These are phyloP conservation scores for Larimichthys crocea DNA, from an alignment of 2,113 vertebrate genomes.

Conservation along the genomic window DNA sequence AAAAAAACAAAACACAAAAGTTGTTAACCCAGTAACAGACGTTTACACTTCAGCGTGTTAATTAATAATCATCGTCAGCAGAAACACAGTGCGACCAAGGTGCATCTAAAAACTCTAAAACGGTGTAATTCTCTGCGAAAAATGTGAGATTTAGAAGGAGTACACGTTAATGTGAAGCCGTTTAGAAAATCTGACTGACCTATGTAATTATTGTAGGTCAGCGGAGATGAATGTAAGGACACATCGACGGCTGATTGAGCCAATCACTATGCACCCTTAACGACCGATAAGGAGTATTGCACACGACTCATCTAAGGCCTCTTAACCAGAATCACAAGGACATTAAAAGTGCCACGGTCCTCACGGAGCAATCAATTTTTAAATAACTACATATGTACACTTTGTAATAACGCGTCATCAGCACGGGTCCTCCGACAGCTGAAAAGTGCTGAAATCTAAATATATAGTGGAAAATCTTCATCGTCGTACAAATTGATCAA, in stretches of 20 bases:
- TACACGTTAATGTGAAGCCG: conserved; percentile 7
- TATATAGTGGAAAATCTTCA: conserved; percentile 47
- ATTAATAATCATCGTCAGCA: conserved; percentile 32
- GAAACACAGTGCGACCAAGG: conserved; percentile 30
- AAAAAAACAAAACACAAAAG: conserved; percentile 4
- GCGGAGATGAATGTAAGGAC: conserved; percentile 29
- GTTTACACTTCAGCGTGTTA: conserved; percentile 26
- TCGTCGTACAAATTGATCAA: conserved; percentile 57
- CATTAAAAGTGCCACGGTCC: conserved; percentile 44
- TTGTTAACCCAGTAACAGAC: conserved; percentile 6
- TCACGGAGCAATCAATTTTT: conserved; percentile 42
- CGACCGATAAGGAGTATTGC: conserved; percentile 77
- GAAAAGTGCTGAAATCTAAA: conserved; percentile 65
- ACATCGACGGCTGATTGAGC: conserved; percentile 18
- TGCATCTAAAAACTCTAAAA: conserved; percentile 43
- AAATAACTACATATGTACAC: conserved; percentile 64
- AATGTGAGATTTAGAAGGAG: conserved; percentile 40
- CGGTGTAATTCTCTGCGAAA: not conserved
- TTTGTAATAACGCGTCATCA: conserved; percentile 50
- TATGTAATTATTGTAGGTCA: conserved; percentile 10
- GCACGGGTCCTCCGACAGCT: conserved; percentile 49
- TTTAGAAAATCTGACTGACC: conserved; percentile 40
- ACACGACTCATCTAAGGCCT: conserved; percentile 83
- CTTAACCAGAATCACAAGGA: conserved; percentile 58
- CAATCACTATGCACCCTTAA: conserved; percentile 28